A percentile compares a stretch with the other conserved stretches of the same genome.
phyloP scores from a whole-genome alignment of 2,888 invertebrate species.

The Tetramorium bicarinatum region DNA sequence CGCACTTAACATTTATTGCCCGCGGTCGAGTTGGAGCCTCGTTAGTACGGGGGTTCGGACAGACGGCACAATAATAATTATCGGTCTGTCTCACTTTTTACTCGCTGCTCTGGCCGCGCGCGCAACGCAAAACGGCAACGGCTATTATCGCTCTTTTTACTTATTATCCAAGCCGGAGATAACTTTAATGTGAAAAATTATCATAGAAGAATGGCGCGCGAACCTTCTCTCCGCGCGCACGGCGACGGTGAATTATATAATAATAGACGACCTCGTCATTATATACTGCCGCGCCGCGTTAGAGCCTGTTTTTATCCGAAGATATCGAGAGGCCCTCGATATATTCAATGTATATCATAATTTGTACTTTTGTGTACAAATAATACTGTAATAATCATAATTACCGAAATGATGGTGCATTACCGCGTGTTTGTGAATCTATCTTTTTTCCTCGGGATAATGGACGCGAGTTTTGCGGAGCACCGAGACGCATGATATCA shows the following conservation, averaged over 20 bases:
- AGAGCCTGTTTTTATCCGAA: conserved; percentile 32
- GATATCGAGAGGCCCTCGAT: conserved; percentile 18
- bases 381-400: not conserved
- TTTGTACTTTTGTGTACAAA: conserved; percentile 7
- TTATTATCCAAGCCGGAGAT: conserved; percentile 62
- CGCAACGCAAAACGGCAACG: conserved; percentile 59
- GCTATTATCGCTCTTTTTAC: conserved; percentile 66
- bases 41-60: conserved; percentile 62
- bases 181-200: conserved; percentile 58
- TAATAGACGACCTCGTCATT: conserved; percentile 64
- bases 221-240: conserved; percentile 1
- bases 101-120: conserved; percentile 25
- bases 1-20: conserved; percentile 67
- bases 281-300: conserved; percentile 35
- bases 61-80: conserved; percentile 70
- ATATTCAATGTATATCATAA: conserved; percentile 18
- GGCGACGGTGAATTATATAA: conserved; percentile 55
- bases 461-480: not conserved
- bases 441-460: not conserved
- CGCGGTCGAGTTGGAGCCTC: conserved; percentile 61
- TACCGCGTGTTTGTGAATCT: not conserved
- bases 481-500: not conserved
- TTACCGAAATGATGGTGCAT: not conserved
- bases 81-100: conserved; percentile 68
- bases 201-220: conserved; percentile 54